Percentiles rank a stretch among this genome's conserved stretches.
Evolutionary conservation across 92 coral and sea anemone species (phyloP).

Genomic region (Ricordea florida): DNA sequence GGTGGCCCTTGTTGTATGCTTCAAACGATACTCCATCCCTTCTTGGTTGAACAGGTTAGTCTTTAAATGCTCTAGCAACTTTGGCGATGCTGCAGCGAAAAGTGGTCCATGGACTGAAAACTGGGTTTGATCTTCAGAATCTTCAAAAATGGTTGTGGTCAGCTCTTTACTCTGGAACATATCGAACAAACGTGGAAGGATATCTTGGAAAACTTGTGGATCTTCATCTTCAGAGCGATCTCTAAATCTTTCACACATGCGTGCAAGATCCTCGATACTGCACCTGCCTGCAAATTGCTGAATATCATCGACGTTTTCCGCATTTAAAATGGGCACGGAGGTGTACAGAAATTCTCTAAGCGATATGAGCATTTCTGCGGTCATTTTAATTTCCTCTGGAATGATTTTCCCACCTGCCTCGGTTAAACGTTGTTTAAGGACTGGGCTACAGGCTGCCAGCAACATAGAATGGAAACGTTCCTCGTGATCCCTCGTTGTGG

Average conservation of each 20-base stretch:
- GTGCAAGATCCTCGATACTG: conserved; percentile 11
- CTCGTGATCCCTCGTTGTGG: conserved; percentile 1
- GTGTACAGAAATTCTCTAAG: conserved; percentile 57
- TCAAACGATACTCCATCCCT: not conserved
- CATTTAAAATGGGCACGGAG: conserved; percentile 15
- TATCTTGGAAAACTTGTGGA: not conserved
- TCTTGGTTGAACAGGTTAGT: not conserved
- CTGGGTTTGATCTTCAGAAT: not conserved
- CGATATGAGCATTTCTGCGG: conserved; percentile 10
- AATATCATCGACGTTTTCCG: conserved; percentile 25
- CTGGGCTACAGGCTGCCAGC: conserved; percentile 54
- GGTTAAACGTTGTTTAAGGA: not conserved
- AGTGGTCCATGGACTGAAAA: conserved; percentile 28
- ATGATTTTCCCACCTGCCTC: not conserved
- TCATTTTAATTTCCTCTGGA: not conserved
- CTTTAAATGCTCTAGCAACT: not conserved
- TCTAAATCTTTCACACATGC: conserved; percentile 12
- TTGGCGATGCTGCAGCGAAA: conserved; percentile 50
- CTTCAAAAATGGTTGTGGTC: conserved; percentile 37
- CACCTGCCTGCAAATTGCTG: conserved; percentile 39
- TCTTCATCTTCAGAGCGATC: not conserved
- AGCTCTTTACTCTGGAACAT: conserved; percentile 28
- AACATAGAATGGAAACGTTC: conserved; percentile 36
- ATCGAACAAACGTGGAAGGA: conserved; percentile 9
- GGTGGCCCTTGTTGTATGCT: not conserved